Evolutionary conservation across 2,113 vertebrate genomes (phyloP), one percentile per base, ranked within the genome.

Genomic region (Ceyx melanurus): DNA sequence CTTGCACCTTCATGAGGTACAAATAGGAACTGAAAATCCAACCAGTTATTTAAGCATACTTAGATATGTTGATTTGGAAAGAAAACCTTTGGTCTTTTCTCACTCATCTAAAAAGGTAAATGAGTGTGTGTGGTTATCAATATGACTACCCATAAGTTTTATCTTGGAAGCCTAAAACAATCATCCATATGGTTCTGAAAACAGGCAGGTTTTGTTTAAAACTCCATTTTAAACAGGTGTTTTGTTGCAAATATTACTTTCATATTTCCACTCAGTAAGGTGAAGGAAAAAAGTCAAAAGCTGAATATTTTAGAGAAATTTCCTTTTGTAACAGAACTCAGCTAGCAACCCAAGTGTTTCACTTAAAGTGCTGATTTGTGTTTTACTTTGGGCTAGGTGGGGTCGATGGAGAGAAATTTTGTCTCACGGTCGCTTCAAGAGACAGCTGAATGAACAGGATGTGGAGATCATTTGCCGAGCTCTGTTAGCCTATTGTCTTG

Each of bases 351-450:
- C 16, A 6, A 60, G 33, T 16, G 56, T 53, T 86, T 25, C 11
- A 43, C 25, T 67, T 79, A 17, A 42, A 64, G 26, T 79, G 53
- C 57, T 95, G 57, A 82, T 89, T 15, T 84, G n/a, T 85, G n/a
- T 93, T 75, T 92, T 40, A 11, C 58, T 90, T 68, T 82, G 91
- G 50, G 76, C 53, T 90, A 99, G 99, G 88, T 99, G 99, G 99
- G 99, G 99, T 57, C 98, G 99, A 40, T 99, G 99, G 99, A 99
- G 98, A 91, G 99, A 99, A 91, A 99, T 99, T 94, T 97, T 99
- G 15, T 98, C 98, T 48, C 99, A 99, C 2, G 99, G 99, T 5
- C 99, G 99, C 71, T 99, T 99, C 97, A 99, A 99, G 97, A 98
- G 99, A 71, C 99, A 99, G 85, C 97, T 99, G 45, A 99, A 98